Conservation (phyloP, 2,888 invertebrate species). For the Cephus sareptanus region DNA sequence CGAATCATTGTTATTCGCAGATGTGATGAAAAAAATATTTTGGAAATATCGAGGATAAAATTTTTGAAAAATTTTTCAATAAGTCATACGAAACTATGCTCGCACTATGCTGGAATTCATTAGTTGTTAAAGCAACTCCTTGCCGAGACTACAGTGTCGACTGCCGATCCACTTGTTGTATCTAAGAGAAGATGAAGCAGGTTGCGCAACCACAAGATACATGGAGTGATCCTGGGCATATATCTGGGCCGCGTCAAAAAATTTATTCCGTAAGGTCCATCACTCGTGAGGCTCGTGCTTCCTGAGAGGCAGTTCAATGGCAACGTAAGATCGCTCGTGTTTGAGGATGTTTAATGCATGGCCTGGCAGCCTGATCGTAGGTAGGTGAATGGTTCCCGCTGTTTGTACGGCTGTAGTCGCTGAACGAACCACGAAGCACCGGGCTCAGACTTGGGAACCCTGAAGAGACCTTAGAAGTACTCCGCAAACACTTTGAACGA, state of each 20-base stretch:
- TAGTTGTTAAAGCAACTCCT: neutral
- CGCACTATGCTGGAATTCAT: neutral
- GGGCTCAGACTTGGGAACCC: slow-evolving; percentile 14
- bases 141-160: neutral
- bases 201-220: neutral
- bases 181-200: neutral
- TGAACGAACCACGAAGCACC: slow-evolving; percentile 10
- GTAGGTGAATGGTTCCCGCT: slow-evolving; percentile 27
- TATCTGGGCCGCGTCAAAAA: slow-evolving; percentile 5
- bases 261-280: neutral
- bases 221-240: neutral
- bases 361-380: slow-evolving; percentile 24
- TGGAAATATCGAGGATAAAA: neutral
- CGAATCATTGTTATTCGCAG: neutral
- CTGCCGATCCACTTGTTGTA: neutral
- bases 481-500: slow-evolving; percentile 47
- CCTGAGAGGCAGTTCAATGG: slow-evolving; percentile 2
- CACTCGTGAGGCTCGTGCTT: slow-evolving; percentile 2
- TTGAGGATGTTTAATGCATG: slow-evolving; percentile 41
- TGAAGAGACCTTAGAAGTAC: slow-evolving; percentile 46
- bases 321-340: slow-evolving; percentile 4
- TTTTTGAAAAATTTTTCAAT: neutral
- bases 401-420: slow-evolving; percentile 34
- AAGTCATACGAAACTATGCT: no score
- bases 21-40: neutral